Evolutionary conservation across 1,140 invertebrate genomes (phyloP).

Genomic region (Hydropsyche tenuis): DNA sequence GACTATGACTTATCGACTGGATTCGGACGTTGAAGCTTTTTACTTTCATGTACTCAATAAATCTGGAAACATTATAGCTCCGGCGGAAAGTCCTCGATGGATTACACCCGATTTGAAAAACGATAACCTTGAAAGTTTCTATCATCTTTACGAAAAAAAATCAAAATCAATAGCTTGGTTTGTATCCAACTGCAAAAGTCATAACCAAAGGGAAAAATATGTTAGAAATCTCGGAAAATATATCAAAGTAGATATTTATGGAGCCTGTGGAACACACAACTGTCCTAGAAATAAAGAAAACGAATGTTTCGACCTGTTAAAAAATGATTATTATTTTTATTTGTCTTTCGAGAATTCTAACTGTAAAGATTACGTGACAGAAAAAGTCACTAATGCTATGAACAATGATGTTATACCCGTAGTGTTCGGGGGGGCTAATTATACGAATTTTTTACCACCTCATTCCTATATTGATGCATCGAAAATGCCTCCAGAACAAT

Average conservation of each 20-base stretch:
- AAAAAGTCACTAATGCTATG: slow-evolving; percentile 63
- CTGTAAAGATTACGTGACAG: slow-evolving; percentile 66
- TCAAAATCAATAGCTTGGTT: slow-evolving; percentile 65
- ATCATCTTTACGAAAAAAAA: slow-evolving; percentile 23
- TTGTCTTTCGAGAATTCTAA: slow-evolving; percentile 69
- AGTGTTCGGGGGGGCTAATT: slow-evolving; percentile 65
- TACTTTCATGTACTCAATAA: slow-evolving; percentile 54
- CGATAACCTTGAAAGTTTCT: slow-evolving; percentile 26
- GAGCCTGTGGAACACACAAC: slow-evolving; percentile 62
- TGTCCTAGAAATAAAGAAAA: slow-evolving; percentile 53
- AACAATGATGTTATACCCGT: slow-evolving; percentile 62
- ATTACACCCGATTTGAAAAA: neutral
- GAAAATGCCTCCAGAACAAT: slow-evolving; percentile 54
- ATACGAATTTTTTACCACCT: slow-evolving; percentile 59
- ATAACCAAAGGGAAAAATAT: slow-evolving; percentile 62
- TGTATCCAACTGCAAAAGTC: slow-evolving; percentile 67
- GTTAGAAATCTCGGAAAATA: slow-evolving; percentile 63
- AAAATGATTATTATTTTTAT: slow-evolving; percentile 68
- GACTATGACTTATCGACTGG: slow-evolving; percentile 69
- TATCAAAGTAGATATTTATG: slow-evolving; percentile 71
- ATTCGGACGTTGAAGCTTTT: slow-evolving; percentile 68
- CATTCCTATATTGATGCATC: slow-evolving; percentile 67
- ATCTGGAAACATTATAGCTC: slow-evolving; percentile 52
- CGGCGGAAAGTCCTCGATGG: slow-evolving; percentile 32
- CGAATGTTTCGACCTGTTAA: slow-evolving; percentile 57